phyloP scores from a whole-genome alignment of 2,113 vertebrate species.

The Rutilus rutilus region DNA sequence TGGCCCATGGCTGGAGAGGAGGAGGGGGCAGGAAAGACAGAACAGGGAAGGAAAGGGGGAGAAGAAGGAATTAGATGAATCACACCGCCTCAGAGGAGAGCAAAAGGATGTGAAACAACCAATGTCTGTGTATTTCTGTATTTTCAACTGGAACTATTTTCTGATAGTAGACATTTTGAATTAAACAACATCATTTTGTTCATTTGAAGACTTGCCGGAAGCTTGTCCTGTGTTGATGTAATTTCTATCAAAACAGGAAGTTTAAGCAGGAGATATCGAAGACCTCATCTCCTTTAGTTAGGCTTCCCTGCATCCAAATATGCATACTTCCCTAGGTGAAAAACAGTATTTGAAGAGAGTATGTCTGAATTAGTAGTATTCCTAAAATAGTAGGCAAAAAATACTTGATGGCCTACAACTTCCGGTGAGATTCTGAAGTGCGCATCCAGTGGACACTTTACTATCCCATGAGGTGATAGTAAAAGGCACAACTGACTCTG shows the following conservation, averaged over 20 bases:
- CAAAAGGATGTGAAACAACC: not conserved
- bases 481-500: no score
- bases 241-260: not conserved
- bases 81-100: slow-evolving; percentile 29
- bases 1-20: slow-evolving; percentile 64
- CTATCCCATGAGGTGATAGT: no score
- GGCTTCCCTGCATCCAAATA: not conserved
- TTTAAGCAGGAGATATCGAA: not conserved
- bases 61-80: slow-evolving; percentile 46
- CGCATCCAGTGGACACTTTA: no score
- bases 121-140: not conserved
- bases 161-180: not conserved
- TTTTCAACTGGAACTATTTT: slow-evolving; percentile 3
- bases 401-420: not conserved
- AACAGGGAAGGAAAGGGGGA: slow-evolving; percentile 27
- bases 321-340: not conserved
- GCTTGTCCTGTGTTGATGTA: not conserved
- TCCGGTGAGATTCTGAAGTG: no score
- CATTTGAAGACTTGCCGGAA: not conserved
- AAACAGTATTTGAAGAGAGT: not conserved
- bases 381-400: not conserved
- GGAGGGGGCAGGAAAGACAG: slow-evolving; percentile 50
- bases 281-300: no score
- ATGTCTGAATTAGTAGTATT: not conserved
- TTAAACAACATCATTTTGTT: not conserved